phyloP scores from a whole-genome alignment of 2,113 vertebrate genomes.

The Nyctereutes procyonoides region DNA sequence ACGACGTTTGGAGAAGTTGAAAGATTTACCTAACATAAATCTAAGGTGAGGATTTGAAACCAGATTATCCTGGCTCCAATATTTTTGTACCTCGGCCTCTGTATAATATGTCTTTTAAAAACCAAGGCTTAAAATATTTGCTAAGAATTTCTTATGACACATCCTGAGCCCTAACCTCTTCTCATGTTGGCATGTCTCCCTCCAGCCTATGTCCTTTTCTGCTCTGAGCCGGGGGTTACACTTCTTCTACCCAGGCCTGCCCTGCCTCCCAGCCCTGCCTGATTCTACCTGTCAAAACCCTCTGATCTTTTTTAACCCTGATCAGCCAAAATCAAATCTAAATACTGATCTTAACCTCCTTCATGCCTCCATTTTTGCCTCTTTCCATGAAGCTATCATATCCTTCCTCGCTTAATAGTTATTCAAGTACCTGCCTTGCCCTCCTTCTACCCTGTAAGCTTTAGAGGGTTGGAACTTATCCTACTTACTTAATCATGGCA shows the following conservation, averaged over 20 bases:
- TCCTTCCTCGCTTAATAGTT: not conserved
- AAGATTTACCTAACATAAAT: not conserved
- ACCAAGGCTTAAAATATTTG: not conserved
- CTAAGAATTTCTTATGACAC: not conserved
- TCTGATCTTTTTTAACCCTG: not conserved
- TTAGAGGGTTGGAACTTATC: not conserved
- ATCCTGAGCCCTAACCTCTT: not conserved
- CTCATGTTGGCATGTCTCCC: not conserved
- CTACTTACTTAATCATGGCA: not conserved
- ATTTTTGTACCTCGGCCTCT: not conserved
- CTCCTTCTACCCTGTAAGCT: not conserved
- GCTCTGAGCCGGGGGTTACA: not conserved
- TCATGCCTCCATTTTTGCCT: not conserved
- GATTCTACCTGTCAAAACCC: not conserved
- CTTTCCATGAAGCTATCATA: not conserved
- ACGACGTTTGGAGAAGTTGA: not conserved
- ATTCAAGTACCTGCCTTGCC: not conserved
- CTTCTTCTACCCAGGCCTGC: not conserved
- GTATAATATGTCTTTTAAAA: not conserved
- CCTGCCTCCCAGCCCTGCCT: not conserved
- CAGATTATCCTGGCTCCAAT: not conserved
- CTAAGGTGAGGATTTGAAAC: not conserved
- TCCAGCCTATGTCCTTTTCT: not conserved
- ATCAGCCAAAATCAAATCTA: not conserved
- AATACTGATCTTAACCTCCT: not conserved